These are phyloP conservation scores for Syrphus vitripennis DNA, from an alignment of 2,888 invertebrate genomes.

Conservation along the genomic window DNA sequence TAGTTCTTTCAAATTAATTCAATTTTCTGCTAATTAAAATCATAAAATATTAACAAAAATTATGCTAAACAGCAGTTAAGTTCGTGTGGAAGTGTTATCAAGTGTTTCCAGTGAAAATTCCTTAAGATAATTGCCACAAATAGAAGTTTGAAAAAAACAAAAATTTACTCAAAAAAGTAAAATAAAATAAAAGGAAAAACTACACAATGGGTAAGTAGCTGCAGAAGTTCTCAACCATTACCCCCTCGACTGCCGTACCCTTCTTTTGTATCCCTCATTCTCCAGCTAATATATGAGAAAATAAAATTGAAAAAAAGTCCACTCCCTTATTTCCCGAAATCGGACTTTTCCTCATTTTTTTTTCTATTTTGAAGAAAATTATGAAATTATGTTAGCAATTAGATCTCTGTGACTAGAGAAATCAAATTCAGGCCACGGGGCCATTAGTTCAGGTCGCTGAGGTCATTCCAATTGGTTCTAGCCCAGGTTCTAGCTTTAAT, in stretches of 20 bases:
- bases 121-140: slow-evolving; percentile 37
- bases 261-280: neutral
- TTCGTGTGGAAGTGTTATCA: slow-evolving; percentile 53
- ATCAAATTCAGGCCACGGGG: slow-evolving; percentile 33
- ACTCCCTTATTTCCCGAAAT: slow-evolving; percentile 76
- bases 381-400: neutral
- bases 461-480: slow-evolving; percentile 63
- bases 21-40: slow-evolving; percentile 55
- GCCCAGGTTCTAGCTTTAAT: slow-evolving; percentile 1
- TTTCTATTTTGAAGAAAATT: neutral
- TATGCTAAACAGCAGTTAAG: slow-evolving; percentile 58
- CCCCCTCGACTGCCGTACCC: slow-evolving; percentile 22
- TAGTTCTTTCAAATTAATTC: slow-evolving; percentile 51
- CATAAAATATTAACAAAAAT: slow-evolving; percentile 51
- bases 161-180: neutral
- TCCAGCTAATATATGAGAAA: slow-evolving; percentile 47
- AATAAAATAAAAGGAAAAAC: slow-evolving; percentile 16
- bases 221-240: slow-evolving; percentile 28
- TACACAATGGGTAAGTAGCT: slow-evolving; percentile 63
- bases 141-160: slow-evolving; percentile 42
- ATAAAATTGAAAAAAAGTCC: slow-evolving; percentile 74
- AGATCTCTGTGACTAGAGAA: neutral
- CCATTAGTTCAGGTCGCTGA: slow-evolving; percentile 56
- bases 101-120: slow-evolving; percentile 60
- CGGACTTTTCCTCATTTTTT: neutral